Evolutionary conservation across 2,888 invertebrate species (phyloP), one percentile per base, ranked within the genome.

Genomic region (Volucella bombylans): DNA sequence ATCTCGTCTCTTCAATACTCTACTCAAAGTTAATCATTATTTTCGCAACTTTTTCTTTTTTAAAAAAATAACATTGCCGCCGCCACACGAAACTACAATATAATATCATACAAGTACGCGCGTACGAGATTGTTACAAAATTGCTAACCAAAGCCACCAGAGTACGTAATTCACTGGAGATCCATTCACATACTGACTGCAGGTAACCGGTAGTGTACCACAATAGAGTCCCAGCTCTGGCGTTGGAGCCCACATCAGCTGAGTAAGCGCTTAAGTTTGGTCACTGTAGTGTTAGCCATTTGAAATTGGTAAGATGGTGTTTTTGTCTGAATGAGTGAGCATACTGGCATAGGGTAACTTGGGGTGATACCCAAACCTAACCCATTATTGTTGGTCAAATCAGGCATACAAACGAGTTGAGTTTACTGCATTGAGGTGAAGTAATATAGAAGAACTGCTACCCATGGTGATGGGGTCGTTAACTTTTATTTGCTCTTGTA

Each of bases 131-230:
- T 64, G 50, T 81, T 81, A 47, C 74, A 64, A 71, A 77, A 77
- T 71, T 38, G 49, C 39, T 18, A 64, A 55, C 68, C 67, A 41
- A 67, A 18, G 52, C 52, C 45, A 18, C 52, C 45, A 45, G 39
- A 41, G 52, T 69, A 71, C 57, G 83, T 71, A 83, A 74, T 74
- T 83, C 79, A 74, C 73, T 79, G 67, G 83, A 79, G 74, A 79
- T 71, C 69, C 79, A 74, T 79, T 83, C 83, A 74, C 74, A 65
- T 79, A 83, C 83, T 83, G 79, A 83, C 65, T 83, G 23, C 31
- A 18, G 59, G 79, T 65, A 74, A 69, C 73, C 74, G 79, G 74
- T 83, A 69, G 59, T 47, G 38, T 65, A 23, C 65, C 74, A 74
- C 79, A 64, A 83, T 54, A 69, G 59, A 79, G 73, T 61, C 49